Conservation (phyloP, 2,797 vertebrate genomes). For the Poecilia picta region DNA sequence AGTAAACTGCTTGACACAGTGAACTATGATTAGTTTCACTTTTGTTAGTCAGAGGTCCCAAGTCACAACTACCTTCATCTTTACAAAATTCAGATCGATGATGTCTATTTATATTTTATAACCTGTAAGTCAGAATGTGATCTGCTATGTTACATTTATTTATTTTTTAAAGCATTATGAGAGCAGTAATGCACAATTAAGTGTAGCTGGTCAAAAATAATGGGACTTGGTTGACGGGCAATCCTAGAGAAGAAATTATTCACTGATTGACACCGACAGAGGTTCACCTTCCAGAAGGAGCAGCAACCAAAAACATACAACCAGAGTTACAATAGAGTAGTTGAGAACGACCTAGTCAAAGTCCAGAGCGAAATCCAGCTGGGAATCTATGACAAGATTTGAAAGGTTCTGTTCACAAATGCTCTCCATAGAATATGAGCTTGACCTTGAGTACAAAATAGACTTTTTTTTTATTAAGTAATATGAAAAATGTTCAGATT, state of each 20-base stretch:
- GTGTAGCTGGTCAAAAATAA: too few relatives aligned
- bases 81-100: background rate
- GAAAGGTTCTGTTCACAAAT: background rate
- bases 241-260: background rate
- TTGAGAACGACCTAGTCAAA: background rate
- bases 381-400: background rate
- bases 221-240: background rate
- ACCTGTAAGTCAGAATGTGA: too few relatives aligned
- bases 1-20: slow-evolving; percentile 7
- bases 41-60: slow-evolving; percentile 13
- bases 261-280: background rate
- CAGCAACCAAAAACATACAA: background rate
- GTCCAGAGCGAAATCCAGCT: background rate
- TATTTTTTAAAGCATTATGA: background rate
- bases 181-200: background rate
- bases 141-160: background rate
- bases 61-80: background rate
- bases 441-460: background rate
- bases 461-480: too few relatives aligned
- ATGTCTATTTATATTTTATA: background rate
- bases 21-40: slow-evolving; percentile 34
- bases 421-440: background rate
- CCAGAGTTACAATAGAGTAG: background rate
- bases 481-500: background rate
- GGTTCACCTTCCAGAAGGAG: background rate